A percentile compares a stretch with the other conserved stretches of the same genome.
Evolutionary conservation across 2,888 invertebrate species (phyloP).

Genomic region (Busseola fusca): DNA sequence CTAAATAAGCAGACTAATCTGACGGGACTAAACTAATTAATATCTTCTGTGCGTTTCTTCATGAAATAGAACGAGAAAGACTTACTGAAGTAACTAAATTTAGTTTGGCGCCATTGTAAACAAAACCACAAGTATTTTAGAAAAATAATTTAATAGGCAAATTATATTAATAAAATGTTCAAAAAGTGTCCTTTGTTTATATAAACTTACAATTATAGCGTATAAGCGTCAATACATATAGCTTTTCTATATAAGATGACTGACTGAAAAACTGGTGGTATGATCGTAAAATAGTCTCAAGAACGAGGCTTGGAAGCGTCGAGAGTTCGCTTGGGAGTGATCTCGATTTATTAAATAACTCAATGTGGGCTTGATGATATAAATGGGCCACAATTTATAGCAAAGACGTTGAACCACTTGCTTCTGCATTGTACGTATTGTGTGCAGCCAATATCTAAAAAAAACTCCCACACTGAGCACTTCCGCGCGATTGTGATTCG

Average conservation of each 20-base stretch:
- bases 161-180: constrained; percentile 86
- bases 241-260: constrained; percentile 40
- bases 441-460: constrained; percentile 1
- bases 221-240: constrained; percentile 73
- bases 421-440: constrained; percentile 30
- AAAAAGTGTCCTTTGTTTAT: constrained; percentile 88
- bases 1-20: not conserved
- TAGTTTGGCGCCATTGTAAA: too few relatives aligned
- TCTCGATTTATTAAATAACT: constrained; percentile 44
- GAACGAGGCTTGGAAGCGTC: constrained; percentile 13
- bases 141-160: constrained; percentile 89
- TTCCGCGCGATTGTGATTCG: constrained; percentile 6
- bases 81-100: too few relatives aligned
- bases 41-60: too few relatives aligned
- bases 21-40: too few relatives aligned
- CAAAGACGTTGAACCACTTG: constrained; percentile 19
- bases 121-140: constrained; percentile 74
- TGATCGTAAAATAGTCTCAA: constrained; percentile 17
- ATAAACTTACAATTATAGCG: constrained; percentile 82
- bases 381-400: constrained; percentile 36
- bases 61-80: too few relatives aligned
- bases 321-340: constrained; percentile 24
- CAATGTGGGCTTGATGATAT: constrained; percentile 50
- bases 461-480: constrained; percentile 20
- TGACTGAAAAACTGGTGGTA: not conserved